These are phyloP conservation scores for Xylota segnis DNA, from an alignment of 2,888 invertebrate genomes.

Conservation along the genomic window DNA sequence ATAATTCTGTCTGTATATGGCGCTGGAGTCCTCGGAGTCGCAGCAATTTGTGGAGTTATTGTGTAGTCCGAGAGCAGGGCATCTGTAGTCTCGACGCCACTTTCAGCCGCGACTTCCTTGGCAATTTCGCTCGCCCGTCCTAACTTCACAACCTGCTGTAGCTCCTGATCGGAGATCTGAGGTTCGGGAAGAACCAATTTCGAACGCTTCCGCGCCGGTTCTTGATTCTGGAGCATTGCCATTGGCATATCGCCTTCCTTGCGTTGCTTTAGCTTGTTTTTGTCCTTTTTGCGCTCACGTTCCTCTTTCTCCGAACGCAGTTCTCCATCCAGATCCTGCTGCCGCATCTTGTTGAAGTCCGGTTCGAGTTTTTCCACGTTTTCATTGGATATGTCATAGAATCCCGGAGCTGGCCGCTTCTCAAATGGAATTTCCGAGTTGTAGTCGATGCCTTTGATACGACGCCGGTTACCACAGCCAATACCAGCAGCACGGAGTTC, in stretches of 20 bases:
- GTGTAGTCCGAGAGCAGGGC: constrained; percentile 96
- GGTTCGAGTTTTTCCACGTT: constrained; percentile 94
- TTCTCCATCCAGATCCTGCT: constrained; percentile 97
- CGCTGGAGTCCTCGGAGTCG: constrained; percentile 94
- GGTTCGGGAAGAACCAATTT: constrained; percentile 98
- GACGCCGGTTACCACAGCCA: constrained; percentile 84
- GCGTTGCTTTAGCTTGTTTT: constrained; percentile 96
- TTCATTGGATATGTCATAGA: constrained; percentile 97
- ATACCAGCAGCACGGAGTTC: constrained; percentile 99
- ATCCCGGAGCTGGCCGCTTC: constrained; percentile 95
- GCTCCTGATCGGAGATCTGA: constrained; percentile 96
- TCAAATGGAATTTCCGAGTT: constrained; percentile 99
- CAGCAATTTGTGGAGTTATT: constrained; percentile 89
- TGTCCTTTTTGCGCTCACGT: constrained; percentile 96
- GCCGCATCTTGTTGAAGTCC: constrained; percentile 94
- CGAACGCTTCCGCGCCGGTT: constrained; percentile 96
- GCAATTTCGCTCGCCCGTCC: constrained; percentile 96
- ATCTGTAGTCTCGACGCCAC: constrained; percentile 91
- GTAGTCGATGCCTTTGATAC: constrained; percentile 96
- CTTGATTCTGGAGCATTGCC: constrained; percentile 94
- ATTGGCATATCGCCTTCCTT: constrained; percentile 98
- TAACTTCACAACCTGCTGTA: constrained; percentile 96
- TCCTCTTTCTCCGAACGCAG: constrained; percentile 96
- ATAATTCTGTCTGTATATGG: constrained; percentile 92
- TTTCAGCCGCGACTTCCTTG: constrained; percentile 93